Evolutionary conservation across 2,888 invertebrate genomes (phyloP), one percentile per base, ranked within the genome.

Genomic region (Megaustenia siamemsis): DNA sequence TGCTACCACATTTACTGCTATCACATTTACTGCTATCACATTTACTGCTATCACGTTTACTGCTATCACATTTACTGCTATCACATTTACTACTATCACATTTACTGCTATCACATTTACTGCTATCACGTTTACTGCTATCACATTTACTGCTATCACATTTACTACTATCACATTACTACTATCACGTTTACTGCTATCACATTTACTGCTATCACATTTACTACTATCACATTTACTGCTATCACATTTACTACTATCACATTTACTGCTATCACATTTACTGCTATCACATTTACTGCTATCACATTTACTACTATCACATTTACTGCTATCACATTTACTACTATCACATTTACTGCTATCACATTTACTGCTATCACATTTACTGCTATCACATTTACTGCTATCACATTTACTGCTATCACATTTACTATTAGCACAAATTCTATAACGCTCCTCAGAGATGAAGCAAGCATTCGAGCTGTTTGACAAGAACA

Each of bases 401-500:
- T 60, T 60, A 60, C 60, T 60, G 24, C 63, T 63, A 63, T 28
- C 6, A 28, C 63, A 2, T 28, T 28, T 63, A 5, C n/a, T 63
- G 28, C 28, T 43, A 63, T 28, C 28, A 10, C 63, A 12, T 6
- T 12, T 63, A 28, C 63, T 28, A 28, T 28, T 28, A 28, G 12
- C 28, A 63, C 63, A 4, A 15, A 6, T 45, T 66, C 15, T 43
- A 18, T 66, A 21, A 5, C n/a, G 73, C 18, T 28, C 66, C 35
- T 35, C 90, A 92, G 92, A 92, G 87, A 88, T 92, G 83, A 90
- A 90, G 86, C 90, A 91, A 77, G 90, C 90, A n/a, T 93, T 93
- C 86, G 91, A 92, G 60, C 88, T 92, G 86, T 92, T 93, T 80
- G 93, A 93, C 86, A 91, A 92, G 81, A 92, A 92, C 86, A 86